These are phyloP conservation scores for Ctena decussata DNA, from an alignment of 2,888 invertebrate species.

Conservation along the genomic window DNA sequence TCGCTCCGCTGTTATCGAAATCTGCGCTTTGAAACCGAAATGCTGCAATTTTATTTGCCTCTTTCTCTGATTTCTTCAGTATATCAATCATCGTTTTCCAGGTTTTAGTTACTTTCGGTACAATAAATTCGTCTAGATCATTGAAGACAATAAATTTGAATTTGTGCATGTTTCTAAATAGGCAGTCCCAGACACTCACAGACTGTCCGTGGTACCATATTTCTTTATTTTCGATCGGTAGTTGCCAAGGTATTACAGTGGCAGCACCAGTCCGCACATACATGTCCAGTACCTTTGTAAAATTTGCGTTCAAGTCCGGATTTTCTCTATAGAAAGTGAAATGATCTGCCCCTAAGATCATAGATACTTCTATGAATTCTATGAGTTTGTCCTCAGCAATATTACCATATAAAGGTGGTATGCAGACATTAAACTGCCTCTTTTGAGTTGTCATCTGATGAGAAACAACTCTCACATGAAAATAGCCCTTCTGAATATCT, in stretches of 20 bases:
- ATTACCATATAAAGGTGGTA: constrained; percentile 79
- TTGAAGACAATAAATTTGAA: constrained; percentile 66
- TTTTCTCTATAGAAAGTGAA: constrained; percentile 76
- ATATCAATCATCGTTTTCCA: constrained; percentile 37
- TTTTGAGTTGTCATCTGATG: not conserved
- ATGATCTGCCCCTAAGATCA: constrained; percentile 75
- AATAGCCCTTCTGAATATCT: not conserved
- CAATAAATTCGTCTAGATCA: constrained; percentile 73
- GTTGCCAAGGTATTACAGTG: constrained; percentile 72
- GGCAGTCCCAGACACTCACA: constrained; percentile 70
- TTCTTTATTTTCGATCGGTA: constrained; percentile 58
- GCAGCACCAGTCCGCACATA: constrained; percentile 64
- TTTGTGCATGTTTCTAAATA: constrained; percentile 66
- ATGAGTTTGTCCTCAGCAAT: constrained; percentile 65
- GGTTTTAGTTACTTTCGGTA: constrained; percentile 53
- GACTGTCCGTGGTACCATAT: constrained; percentile 73
- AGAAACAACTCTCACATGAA: not conserved
- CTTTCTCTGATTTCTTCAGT: not conserved
- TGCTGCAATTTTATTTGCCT: constrained; percentile 66
- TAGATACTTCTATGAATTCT: constrained; percentile 79
- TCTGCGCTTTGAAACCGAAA: constrained; percentile 79
- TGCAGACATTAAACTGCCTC: constrained; percentile 72
- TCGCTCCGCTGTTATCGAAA: constrained; percentile 71
- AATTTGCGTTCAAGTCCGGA: constrained; percentile 40
- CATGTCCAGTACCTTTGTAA: constrained; percentile 54